These are phyloP conservation scores for Stenurella melanura DNA, from an alignment of 2,888 invertebrate genomes.

Conservation along the genomic window DNA sequence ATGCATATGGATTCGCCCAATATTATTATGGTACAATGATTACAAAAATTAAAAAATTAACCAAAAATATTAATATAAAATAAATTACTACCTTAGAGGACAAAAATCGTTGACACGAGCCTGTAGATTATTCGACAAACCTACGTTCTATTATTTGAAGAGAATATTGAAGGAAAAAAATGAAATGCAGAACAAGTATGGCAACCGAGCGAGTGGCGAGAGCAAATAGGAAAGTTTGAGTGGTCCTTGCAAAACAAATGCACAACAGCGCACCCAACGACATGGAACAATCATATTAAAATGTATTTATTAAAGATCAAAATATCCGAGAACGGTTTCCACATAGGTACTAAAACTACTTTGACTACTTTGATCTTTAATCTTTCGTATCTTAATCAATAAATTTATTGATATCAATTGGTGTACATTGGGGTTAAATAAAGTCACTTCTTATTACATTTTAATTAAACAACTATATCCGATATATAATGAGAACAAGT, in stretches of 20 bases:
- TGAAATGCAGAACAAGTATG: slow-evolving; percentile 64
- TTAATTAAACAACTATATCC: too few species aligned
- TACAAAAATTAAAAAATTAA: slow-evolving; percentile 14
- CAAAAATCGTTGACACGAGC: slow-evolving; percentile 34
- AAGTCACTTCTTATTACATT: too few species aligned
- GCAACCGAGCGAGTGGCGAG: slow-evolving; percentile 73
- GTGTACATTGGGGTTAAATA: slow-evolving; percentile 42
- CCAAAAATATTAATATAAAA: slow-evolving; percentile 26
- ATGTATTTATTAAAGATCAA: slow-evolving; percentile 47
- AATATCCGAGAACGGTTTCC: slow-evolving; percentile 19
- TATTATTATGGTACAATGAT: neutral
- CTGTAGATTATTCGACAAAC: slow-evolving; percentile 37
- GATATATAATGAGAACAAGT: too few species aligned
- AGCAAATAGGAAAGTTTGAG: slow-evolving; percentile 82
- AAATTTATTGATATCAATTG: slow-evolving; percentile 30
- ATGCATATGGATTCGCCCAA: slow-evolving; percentile 29
- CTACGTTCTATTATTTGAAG: slow-evolving; percentile 33
- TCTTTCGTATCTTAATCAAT: neutral
- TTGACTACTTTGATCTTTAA: slow-evolving; percentile 46
- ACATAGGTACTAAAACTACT: slow-evolving; percentile 35
- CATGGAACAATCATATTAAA: slow-evolving; percentile 66
- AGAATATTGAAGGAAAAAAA: slow-evolving; percentile 32
- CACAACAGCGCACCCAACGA: slow-evolving; percentile 74
- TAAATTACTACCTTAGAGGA: slow-evolving; percentile 36
- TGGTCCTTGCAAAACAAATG: slow-evolving; percentile 84